Evolutionary conservation across 1,140 invertebrate genomes (phyloP), one percentile per base, ranked within the genome.

Genomic region (Saxidomus purpurata): DNA sequence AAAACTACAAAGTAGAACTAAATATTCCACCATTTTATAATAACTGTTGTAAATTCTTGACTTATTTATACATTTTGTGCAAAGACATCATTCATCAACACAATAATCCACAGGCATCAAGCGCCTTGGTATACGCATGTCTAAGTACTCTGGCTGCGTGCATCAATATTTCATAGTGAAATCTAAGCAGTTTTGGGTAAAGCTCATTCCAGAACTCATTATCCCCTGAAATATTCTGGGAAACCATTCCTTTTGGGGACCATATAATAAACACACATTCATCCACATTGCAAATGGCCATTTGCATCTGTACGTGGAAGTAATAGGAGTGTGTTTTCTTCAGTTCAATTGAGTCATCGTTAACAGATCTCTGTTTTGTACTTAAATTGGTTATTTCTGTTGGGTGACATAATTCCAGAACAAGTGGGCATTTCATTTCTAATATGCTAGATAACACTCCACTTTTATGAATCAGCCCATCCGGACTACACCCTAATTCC

Each of bases 381-480:
- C 19, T 0, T 6, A 81, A 34, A 19, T 19, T 15, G 19, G 55
- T 25, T 77, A 55, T 38, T 25, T 34, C 67, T 25, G 17, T 52
- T 36, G 87, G 80, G 38, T 47, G 2, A 19, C 15, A 36, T 36
- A 89, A 40, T 55, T 81, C 80, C 13, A 77, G 22, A 25, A 55
- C 36, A 17, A 71, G 76, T 3, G 91, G 91, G 61, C 91, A 91
- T 69, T 90, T 91, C 0, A 91, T 71, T 80, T 90, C 91, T n/a
- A 91, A 17, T 69, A 74, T 22, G 8, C 69, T 22, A 43, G 36
- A 9, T 17, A 40, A 22, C 8, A 11, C n/a, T 43, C 40, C 69
- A 40, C n/a, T 25, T 31, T 11, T 11, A 4, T 28, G 13, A 13
- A 74, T 74, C 4, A 59, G 55, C 1, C 69, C 69, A 22, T 74